A percentile compares a stretch with the other conserved stretches of the same genome.
These are phyloP conservation scores for Numenius arquata DNA, from an alignment of 2,113 vertebrate species.

Conservation along the genomic window DNA sequence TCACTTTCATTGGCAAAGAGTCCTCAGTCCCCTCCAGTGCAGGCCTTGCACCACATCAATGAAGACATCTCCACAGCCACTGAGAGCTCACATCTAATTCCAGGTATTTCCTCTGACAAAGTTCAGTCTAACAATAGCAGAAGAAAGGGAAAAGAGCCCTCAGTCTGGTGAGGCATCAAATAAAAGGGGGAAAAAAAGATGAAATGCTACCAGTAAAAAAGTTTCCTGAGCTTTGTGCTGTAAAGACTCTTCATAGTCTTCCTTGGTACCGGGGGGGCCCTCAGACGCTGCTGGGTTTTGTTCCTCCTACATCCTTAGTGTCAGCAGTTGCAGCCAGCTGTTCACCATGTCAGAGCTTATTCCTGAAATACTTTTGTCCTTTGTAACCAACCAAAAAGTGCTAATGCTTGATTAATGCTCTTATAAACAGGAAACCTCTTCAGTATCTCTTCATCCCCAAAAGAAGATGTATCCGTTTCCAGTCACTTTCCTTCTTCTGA, in stretches of 20 bases:
- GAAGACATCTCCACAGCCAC: background rate
- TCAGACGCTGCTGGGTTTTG: background rate
- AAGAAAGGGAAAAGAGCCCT: background rate
- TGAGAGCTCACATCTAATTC: background rate
- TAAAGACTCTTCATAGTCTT: background rate
- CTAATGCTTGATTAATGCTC: background rate
- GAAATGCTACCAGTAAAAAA: background rate
- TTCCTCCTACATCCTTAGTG: background rate
- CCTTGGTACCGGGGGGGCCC: background rate
- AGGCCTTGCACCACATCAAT: background rate
- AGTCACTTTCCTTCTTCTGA: background rate
- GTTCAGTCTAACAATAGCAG: background rate
- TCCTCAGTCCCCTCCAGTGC: background rate
- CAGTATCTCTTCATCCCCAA: background rate
- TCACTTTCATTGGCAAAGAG: background rate
- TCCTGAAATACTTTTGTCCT: background rate
- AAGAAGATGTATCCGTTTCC: background rate
- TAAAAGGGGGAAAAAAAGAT: background rate
- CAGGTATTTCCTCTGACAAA: constrained; percentile 11
- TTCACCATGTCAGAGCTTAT: constrained; percentile 2
- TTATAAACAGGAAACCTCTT: constrained; percentile 10
- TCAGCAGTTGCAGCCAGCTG: constrained; percentile 33
- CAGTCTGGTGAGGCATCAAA: background rate
- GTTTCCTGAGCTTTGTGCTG: background rate
- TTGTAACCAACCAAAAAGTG: background rate